Evolutionary conservation across 2,113 vertebrate species (phyloP), one percentile per base, ranked within the genome.

Genomic region (Chaetura pelagica): DNA sequence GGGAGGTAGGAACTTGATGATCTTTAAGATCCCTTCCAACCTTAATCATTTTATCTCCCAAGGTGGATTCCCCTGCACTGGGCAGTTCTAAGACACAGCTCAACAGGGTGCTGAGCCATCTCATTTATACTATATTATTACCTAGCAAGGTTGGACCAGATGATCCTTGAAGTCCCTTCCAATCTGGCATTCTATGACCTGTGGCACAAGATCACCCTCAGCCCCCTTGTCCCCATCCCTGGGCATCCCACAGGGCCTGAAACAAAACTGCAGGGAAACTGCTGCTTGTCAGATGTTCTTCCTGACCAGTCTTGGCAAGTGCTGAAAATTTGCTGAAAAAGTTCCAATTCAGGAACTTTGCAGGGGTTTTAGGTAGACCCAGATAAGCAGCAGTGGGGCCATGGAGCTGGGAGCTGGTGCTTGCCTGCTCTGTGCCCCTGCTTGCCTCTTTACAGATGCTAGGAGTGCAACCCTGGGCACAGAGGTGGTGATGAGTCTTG

Each of bases 381-480:
- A 2, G 61, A 26, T 9, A 58, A 63, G 21, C 19, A 83, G 8
- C 3, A 7, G 20, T 1, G 27, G 23, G 55, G 9, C 42, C 24
- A 5, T 6, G 19, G 75, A 57, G 81, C 24, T 7, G 29, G 62
- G 34, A 57, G 13, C n/a, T 29, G 18, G 4, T 9, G 15, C 48
- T 67, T 10, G 9, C 34, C 46, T 32, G 27, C 48, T 42, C 35
- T 4, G n/a, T 27, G 27, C 46, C 5, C 21, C 46, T 64, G 15
- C 40, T 67, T 1, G 0, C 13, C 42, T 40, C 42, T 54, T 9
- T 4, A 19, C 34, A 23, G 21, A 61, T 3, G 19, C 19, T 3
- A 6, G 2, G 30, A 46, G 44, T 3, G 19, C 23, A 15, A 9
- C 1, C n/a, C 44, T 75, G 44, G 1, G 0, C 3, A 0, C 3